Percentiles rank a stretch among this genome's conserved stretches.
These are phyloP conservation scores for Opisthocomus hoazin DNA, from an alignment of 2,113 vertebrate genomes.

Conservation along the genomic window DNA sequence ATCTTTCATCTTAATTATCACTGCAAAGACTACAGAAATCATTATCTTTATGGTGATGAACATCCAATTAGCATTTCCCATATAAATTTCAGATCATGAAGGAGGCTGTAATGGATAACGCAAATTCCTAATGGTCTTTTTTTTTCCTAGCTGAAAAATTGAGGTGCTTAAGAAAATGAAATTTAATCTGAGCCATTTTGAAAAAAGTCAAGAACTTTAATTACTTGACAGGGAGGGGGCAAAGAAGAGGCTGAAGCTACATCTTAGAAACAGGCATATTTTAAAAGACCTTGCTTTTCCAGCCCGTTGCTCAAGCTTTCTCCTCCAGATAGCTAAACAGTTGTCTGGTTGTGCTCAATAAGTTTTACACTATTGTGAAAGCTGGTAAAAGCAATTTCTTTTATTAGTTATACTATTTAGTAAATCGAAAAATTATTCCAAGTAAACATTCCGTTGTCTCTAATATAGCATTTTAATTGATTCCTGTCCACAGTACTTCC, in stretches of 20 bases:
- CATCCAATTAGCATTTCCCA: slow-evolving; percentile 76
- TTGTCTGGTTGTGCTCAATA: slow-evolving; percentile 52
- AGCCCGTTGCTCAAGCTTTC: slow-evolving; percentile 37
- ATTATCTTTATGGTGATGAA: slow-evolving; percentile 78
- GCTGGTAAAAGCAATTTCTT: slow-evolving; percentile 45
- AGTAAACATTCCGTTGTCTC: slow-evolving; percentile 51
- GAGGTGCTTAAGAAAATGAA: slow-evolving; percentile 76
- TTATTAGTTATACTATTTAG: slow-evolving; percentile 53
- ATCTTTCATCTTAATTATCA: slow-evolving; percentile 80
- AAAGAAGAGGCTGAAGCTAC: slow-evolving; percentile 44
- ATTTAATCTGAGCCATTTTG: slow-evolving; percentile 74
- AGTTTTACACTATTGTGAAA: slow-evolving; percentile 63
- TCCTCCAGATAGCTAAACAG: slow-evolving; percentile 41
- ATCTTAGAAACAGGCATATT: slow-evolving; percentile 54
- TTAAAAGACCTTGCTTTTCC: slow-evolving; percentile 66
- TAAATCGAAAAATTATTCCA: slow-evolving; percentile 51
- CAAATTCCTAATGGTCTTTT: slow-evolving; percentile 72
- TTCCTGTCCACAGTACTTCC: background rate
- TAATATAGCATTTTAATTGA: slow-evolving; percentile 46
- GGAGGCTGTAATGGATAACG: slow-evolving; percentile 71
- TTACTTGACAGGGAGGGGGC: slow-evolving; percentile 63
- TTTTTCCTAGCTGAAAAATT: slow-evolving; percentile 70
- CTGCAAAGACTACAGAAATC: slow-evolving; percentile 73
- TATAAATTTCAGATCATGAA: slow-evolving; percentile 78
- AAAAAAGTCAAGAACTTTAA: slow-evolving; percentile 76